Evolutionary conservation across 2,113 vertebrate species (phyloP), one percentile per base, ranked within the genome.

Genomic region (Eolophus roseicapilla): DNA sequence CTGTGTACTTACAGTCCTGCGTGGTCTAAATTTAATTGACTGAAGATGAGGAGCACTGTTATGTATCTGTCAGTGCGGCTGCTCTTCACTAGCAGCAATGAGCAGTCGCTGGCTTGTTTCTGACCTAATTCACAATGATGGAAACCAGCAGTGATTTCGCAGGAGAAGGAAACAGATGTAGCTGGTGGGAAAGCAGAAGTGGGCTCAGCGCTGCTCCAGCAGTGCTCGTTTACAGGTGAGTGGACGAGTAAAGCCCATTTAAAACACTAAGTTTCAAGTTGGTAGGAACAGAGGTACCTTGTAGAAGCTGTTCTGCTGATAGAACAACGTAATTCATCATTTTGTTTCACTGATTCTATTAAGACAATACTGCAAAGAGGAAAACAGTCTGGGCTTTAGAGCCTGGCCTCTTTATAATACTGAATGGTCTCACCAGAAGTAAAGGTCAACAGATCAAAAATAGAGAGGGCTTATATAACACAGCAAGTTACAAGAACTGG

Each of bases 11-110:
- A 31, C 3, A 78, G 79, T 90, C 94, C 90, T 67, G 79, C 6
- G 2, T 35, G 68, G 82, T 86, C 76, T 93, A 88, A 88, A 92
- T 90, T 92, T 92, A 96, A 94, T 92, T 94, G 92, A 85, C 74
- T 91, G 84, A 71, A 81, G 79, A 81, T 88, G 88, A 90, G 88
- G 92, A 93, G 82, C 76, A 20, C 81, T 86, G 71, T 90, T 75
- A 82, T 2, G 4, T 79, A 55, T 77, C 90, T 95, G 79, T 90
- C 90, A 78, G 21, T 88, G 90, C 86, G 78, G 92, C 76, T 47
- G 3, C 76, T 93, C 90, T 86, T 94, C 82, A 46, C 67, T 88
- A 50, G 75, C 71, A 90, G 55, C 55, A 86, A 70, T 28, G 64
- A 94, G 79, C 82, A 95, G 86, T 88, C 7, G 2, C 79, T 80